Evolutionary conservation across 1,140 invertebrate species (phyloP).

Genomic region (Gerris buenoi): DNA sequence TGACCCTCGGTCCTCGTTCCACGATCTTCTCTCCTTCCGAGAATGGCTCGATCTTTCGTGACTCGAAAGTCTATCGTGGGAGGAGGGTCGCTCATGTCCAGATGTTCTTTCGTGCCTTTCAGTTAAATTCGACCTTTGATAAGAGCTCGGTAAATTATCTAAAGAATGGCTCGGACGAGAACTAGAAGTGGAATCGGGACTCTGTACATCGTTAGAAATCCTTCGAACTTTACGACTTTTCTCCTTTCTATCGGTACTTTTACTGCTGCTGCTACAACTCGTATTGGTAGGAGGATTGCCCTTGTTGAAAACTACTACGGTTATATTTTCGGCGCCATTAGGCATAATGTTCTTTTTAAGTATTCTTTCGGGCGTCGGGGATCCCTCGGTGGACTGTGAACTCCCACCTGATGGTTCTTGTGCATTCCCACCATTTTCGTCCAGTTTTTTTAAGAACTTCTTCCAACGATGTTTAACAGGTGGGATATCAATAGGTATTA

Average conservation of each 20-base stretch:
- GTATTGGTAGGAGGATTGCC: background rate
- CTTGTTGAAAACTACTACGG: background rate
- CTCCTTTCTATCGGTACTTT: background rate
- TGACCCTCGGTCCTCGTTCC: background rate
- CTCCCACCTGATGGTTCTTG: background rate
- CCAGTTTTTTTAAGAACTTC: background rate
- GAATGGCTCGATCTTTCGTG: background rate
- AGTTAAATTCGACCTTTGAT: background rate
- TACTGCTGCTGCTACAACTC: too few species aligned
- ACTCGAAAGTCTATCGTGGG: background rate
- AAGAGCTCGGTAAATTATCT: background rate
- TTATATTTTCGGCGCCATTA: background rate
- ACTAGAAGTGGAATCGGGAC: background rate
- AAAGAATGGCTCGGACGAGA: background rate
- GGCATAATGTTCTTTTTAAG: background rate
- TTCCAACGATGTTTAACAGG: background rate
- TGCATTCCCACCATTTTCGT: background rate
- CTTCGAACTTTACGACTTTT: background rate
- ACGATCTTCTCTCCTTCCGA: background rate
- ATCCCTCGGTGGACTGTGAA: background rate
- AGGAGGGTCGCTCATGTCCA: background rate
- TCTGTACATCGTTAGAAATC: background rate
- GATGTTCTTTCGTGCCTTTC: background rate
- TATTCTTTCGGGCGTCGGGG: background rate
- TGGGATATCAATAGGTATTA: background rate